Percentiles rank a stretch among this genome's conserved stretches.
These are phyloP conservation scores for Diarsia rubi DNA, from an alignment of 2,888 invertebrate genomes.

Conservation along the genomic window DNA sequence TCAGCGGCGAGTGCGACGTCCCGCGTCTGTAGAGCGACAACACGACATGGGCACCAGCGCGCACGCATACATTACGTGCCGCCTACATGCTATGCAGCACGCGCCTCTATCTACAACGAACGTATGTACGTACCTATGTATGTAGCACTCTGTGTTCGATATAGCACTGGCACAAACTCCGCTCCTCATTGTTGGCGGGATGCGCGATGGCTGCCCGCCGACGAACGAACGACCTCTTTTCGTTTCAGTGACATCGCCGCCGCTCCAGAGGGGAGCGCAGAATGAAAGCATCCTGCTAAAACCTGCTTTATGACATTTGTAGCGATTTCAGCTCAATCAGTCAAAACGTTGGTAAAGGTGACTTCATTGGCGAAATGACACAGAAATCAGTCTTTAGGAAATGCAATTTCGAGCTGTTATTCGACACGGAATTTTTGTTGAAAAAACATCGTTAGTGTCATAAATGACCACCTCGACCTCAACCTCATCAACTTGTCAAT, in stretches of 20 bases:
- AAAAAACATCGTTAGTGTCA: not conserved
- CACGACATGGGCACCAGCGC: conserved; percentile 79
- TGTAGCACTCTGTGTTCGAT: conserved; percentile 72
- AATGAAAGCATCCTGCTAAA: conserved; percentile 65
- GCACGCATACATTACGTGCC: conserved; percentile 88
- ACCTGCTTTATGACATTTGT: conserved; percentile 37
- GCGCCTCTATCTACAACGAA: conserved; percentile 80
- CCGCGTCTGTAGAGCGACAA: conserved; percentile 74
- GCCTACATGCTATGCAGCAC: conserved; percentile 81
- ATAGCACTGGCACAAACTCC: conserved; percentile 80
- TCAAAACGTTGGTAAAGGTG: not conserved
- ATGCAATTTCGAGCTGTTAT: not conserved
- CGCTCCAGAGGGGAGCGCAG: conserved; percentile 72
- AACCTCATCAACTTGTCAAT: not conserved
- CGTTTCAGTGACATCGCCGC: conserved; percentile 84
- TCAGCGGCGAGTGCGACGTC: conserved; percentile 82
- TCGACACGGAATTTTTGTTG: not conserved
- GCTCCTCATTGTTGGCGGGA: conserved; percentile 83
- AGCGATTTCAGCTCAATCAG: conserved; percentile 9
- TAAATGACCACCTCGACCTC: not conserved
- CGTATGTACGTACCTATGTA: conserved; percentile 70
- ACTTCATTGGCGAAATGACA: not conserved
- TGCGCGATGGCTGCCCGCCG: conserved; percentile 77
- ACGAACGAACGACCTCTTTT: conserved; percentile 87
- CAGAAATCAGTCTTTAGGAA: not conserved